phyloP scores from a whole-genome alignment of 2,797 vertebrate genomes.

The Ctenosaura bakeri region DNA sequence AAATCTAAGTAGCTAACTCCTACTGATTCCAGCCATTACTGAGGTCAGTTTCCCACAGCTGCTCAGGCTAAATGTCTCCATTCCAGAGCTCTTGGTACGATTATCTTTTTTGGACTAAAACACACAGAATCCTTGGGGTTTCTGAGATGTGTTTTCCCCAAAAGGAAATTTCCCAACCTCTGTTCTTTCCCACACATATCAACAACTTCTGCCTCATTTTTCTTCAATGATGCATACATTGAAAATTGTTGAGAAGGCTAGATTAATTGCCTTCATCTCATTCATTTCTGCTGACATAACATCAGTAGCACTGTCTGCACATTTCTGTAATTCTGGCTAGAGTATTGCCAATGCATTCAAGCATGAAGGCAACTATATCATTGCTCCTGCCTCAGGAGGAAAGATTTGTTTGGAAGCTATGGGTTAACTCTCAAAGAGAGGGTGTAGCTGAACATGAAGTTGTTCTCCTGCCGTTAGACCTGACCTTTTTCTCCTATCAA shows the following conservation, averaged over 20 bases:
- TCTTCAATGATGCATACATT: slow-evolving; percentile 42
- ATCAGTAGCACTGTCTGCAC: slow-evolving; percentile 45
- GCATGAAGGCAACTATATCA: slow-evolving; percentile 43
- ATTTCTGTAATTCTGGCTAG: slow-evolving; percentile 42
- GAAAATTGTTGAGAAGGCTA: slow-evolving; percentile 46
- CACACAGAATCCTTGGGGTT: too few species aligned
- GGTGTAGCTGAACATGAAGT: slow-evolving; percentile 10
- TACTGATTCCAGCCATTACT: background rate
- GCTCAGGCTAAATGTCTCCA: background rate
- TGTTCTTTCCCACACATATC: background rate
- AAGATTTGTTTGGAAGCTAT: slow-evolving; percentile 23
- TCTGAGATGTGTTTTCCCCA: too few species aligned
- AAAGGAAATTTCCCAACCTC: too few species aligned
- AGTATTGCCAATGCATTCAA: slow-evolving; percentile 30
- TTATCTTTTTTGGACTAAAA: too few species aligned
- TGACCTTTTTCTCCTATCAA: background rate
- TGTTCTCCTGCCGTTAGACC: background rate
- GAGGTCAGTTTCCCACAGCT: background rate
- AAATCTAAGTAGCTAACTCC: background rate
- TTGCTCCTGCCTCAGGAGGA: slow-evolving; percentile 27
- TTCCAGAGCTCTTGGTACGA: too few species aligned
- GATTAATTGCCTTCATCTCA: slow-evolving; percentile 57
- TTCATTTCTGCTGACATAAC: slow-evolving; percentile 56
- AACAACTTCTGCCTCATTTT: slow-evolving; percentile 30
- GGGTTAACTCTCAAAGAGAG: background rate